Evolutionary conservation across 2,888 invertebrate species (phyloP).

Genomic region (Mythimna vitellina): DNA sequence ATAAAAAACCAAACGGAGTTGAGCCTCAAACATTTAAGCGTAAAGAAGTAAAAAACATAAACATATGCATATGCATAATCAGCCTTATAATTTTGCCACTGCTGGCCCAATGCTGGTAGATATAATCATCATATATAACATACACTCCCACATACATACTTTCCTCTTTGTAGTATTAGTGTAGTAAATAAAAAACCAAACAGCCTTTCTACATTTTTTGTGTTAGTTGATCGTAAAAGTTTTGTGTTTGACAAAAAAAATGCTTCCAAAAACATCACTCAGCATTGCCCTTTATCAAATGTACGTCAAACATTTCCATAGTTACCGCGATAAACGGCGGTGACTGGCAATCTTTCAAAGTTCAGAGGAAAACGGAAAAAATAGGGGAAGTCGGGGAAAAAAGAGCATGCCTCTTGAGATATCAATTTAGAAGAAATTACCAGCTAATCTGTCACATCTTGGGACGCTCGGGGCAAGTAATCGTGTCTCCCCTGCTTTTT

Average conservation of each 20-base stretch:
- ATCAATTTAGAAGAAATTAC: slow-evolving; percentile 90
- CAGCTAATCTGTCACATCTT: slow-evolving; percentile 89
- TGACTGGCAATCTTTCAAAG: slow-evolving; percentile 84
- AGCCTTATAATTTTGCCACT: too few relatives aligned
- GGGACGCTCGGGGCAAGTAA: slow-evolving; percentile 82
- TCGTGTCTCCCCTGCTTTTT: slow-evolving; percentile 83
- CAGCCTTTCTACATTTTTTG: too few relatives aligned
- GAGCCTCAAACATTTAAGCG: too few relatives aligned
- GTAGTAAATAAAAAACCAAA: too few relatives aligned
- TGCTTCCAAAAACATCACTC: slow-evolving; percentile 44
- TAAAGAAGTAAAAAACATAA: too few relatives aligned
- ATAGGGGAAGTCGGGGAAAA: slow-evolving; percentile 70
- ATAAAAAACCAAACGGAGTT: too few relatives aligned
- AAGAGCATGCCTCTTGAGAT: slow-evolving; percentile 83
- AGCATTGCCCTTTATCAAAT: slow-evolving; percentile 67
- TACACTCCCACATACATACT: too few relatives aligned
- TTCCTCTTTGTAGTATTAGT: too few relatives aligned
- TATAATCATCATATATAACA: too few relatives aligned
- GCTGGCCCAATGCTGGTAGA: too few relatives aligned
- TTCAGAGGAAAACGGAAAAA: slow-evolving; percentile 66
- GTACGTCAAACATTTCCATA: slow-evolving; percentile 76
- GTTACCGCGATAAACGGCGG: slow-evolving; percentile 71
- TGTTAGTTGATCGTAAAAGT: neutral
- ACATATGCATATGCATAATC: too few relatives aligned
- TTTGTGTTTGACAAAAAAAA: too few relatives aligned